phyloP scores from a whole-genome alignment of 2,797 vertebrate genomes.

The Etheostoma perlongum region DNA sequence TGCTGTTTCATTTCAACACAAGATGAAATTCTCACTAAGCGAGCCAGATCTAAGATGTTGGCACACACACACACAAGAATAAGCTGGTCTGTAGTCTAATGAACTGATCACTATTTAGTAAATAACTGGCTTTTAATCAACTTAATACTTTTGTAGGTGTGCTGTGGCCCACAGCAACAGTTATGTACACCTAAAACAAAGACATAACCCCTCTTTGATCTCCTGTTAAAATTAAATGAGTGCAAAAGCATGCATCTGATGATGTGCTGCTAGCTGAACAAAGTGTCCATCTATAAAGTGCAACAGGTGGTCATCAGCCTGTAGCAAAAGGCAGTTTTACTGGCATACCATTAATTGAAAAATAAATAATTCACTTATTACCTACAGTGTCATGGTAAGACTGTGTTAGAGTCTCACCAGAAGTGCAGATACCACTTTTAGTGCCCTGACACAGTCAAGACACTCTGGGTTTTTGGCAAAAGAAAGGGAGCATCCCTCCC shows the following conservation, averaged over 20 bases:
- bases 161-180: conserved; percentile 12
- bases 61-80: background rate
- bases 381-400: no score
- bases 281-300: no score
- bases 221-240: conserved; percentile 9
- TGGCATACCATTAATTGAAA: background rate
- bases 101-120: background rate
- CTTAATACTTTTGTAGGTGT: background rate
- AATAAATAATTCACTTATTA: no score
- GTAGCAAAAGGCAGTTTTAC: background rate
- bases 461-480: no score
- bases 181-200: conserved; percentile 4
- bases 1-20: conserved; percentile 19
- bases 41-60: background rate
- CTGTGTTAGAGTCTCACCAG: no score
- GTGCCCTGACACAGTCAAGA: no score
- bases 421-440: no score
- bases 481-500: no score
- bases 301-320: background rate
- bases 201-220: conserved; percentile 9
- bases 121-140: conserved; percentile 4
- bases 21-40: background rate
- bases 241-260: background rate
- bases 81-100: background rate
- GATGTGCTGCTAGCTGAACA: background rate